phyloP scores from a whole-genome alignment of 2,888 invertebrate genomes.

The Synergus itoensis region DNA sequence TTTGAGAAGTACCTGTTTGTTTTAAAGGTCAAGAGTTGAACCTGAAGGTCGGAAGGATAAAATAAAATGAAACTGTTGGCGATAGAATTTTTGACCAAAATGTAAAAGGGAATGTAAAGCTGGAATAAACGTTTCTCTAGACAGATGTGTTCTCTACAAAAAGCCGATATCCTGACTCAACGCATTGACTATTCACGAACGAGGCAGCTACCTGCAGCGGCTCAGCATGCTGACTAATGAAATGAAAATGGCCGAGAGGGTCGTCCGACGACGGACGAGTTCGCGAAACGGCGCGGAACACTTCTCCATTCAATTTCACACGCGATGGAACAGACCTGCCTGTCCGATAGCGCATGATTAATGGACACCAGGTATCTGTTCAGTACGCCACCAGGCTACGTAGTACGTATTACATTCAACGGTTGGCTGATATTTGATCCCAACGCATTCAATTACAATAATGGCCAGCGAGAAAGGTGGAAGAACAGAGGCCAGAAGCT shows the following conservation, averaged over 20 bases:
- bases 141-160: conserved; percentile 34
- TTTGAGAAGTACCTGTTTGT: too few species aligned
- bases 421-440: conserved; percentile 68
- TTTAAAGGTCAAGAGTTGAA: too few species aligned
- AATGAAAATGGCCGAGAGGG: conserved; percentile 63
- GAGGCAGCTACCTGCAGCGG: conserved; percentile 48
- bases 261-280: conserved; percentile 56
- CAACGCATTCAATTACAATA: conserved; percentile 71
- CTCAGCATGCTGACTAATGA: conserved; percentile 59
- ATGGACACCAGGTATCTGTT: conserved; percentile 66
- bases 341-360: conserved; percentile 72
- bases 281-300: conserved; percentile 56
- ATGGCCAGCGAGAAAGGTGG: conserved; percentile 53
- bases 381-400: conserved; percentile 49
- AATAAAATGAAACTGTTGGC: background rate
- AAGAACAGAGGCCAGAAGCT: conserved; percentile 11
- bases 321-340: conserved; percentile 65
- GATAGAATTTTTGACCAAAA: background rate
- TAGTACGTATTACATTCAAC: conserved; percentile 57
- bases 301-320: conserved; percentile 71
- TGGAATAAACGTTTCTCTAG: conserved; percentile 13
- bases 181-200: conserved; percentile 47
- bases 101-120: conserved; percentile 1
- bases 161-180: conserved; percentile 48
- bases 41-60: background rate